These are phyloP conservation scores for Diorhabda carinulata DNA, from an alignment of 1,140 invertebrate species.

Conservation along the genomic window DNA sequence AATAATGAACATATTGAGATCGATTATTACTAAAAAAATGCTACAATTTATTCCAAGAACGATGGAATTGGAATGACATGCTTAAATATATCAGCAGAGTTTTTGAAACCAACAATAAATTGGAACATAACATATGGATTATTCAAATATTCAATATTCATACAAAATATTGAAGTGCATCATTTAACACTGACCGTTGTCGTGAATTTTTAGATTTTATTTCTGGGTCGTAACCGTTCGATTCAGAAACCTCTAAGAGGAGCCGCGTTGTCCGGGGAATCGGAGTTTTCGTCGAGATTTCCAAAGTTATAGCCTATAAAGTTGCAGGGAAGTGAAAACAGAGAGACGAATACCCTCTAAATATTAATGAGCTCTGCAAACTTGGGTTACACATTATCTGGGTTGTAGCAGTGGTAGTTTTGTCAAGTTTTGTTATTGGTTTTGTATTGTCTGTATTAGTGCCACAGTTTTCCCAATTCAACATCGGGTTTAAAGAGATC, in stretches of 20 bases:
- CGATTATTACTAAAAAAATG: too few relatives aligned
- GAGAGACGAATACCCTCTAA: constrained; percentile 30
- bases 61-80: too few relatives aligned
- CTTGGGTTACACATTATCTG: constrained; percentile 16
- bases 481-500: too few relatives aligned
- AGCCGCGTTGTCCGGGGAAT: constrained; percentile 29
- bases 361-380: constrained; percentile 28
- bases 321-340: constrained; percentile 28
- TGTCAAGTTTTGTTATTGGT: constrained; percentile 11
- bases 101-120: too few relatives aligned
- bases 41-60: too few relatives aligned
- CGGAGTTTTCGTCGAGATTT: constrained; percentile 31
- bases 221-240: background rate
- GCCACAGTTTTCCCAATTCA: too few relatives aligned
- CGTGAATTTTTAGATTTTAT: background rate
- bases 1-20: too few relatives aligned
- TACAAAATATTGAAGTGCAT: too few relatives aligned
- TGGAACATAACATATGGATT: too few relatives aligned
- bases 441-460: background rate
- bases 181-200: too few relatives aligned
- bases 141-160: too few relatives aligned
- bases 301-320: constrained; percentile 31
- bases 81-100: too few relatives aligned
- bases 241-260: background rate
- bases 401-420: constrained; percentile 8